These are phyloP conservation scores for Phocoena sinus DNA, from an alignment of 2,113 vertebrate genomes.

Conservation along the genomic window DNA sequence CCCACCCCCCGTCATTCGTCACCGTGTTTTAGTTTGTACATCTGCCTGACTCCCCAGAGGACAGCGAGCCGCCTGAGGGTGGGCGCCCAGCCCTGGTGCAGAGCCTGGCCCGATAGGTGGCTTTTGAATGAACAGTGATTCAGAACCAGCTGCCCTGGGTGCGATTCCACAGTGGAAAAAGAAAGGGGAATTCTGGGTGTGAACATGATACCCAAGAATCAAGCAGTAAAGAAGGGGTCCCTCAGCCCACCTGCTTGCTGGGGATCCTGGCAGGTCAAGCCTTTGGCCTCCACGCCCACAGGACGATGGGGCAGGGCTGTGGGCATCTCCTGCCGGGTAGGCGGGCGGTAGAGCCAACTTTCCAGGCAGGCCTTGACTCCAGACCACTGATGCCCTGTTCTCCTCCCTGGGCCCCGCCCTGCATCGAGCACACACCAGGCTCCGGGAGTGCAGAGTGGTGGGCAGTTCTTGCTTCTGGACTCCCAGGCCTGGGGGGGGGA, in stretches of 20 bases:
- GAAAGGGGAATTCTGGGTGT: neutral
- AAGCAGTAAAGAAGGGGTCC: neutral
- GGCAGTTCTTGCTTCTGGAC: neutral
- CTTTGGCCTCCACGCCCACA: neutral
- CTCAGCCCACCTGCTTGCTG: neutral
- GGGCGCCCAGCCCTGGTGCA: neutral
- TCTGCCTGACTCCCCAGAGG: neutral
- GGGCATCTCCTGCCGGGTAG: neutral
- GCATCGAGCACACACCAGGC: neutral
- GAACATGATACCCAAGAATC: neutral
- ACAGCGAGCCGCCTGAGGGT: rapidly evolving
- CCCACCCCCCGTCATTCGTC: neutral
- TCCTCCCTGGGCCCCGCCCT: neutral
- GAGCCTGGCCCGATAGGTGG: neutral
- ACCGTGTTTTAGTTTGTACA: neutral
- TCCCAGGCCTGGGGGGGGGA: neutral
- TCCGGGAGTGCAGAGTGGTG: neutral
- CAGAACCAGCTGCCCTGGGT: neutral
- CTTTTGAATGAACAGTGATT: neutral
- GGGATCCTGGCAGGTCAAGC: neutral
- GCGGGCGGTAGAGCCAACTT: neutral
- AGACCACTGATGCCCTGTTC: neutral
- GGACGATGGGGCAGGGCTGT: neutral
- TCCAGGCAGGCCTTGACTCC: neutral
- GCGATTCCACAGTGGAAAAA: neutral